A percentile compares a stretch with the other conserved stretches of the same genome.
phyloP scores from a whole-genome alignment of 2,113 vertebrate genomes.

The Antennarius striatus region DNA sequence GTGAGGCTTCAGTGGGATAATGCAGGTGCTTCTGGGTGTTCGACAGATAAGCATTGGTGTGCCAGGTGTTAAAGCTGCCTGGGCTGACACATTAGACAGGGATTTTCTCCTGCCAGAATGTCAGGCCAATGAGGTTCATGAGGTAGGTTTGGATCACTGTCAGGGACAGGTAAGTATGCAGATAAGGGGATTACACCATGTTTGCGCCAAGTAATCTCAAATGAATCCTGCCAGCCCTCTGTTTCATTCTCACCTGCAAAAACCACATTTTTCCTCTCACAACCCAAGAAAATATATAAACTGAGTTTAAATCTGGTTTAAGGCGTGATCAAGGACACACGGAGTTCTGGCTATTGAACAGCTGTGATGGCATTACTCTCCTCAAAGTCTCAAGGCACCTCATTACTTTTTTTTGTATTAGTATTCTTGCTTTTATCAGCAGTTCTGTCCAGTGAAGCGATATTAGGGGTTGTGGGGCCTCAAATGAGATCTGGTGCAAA shows the following conservation, averaged over 20 bases:
- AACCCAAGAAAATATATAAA: slow-evolving; percentile 40
- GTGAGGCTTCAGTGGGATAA: slow-evolving; percentile 57
- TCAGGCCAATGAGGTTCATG: slow-evolving; percentile 70
- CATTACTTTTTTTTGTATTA: slow-evolving; percentile 49
- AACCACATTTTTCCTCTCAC: slow-evolving; percentile 38
- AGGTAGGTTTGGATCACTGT: slow-evolving; percentile 72
- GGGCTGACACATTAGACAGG: slow-evolving; percentile 73
- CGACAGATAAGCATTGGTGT: slow-evolving; percentile 66
- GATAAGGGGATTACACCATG: slow-evolving; percentile 79
- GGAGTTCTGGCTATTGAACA: slow-evolving; percentile 57
- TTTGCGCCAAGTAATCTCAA: slow-evolving; percentile 75
- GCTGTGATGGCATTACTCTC: slow-evolving; percentile 50
- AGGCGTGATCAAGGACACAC: slow-evolving; percentile 31
- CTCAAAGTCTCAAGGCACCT: slow-evolving; percentile 45
- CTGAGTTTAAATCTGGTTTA: slow-evolving; percentile 55
- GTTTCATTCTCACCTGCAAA: slow-evolving; percentile 70
- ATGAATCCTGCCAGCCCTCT: slow-evolving; percentile 71
- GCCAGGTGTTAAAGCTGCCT: slow-evolving; percentile 68
- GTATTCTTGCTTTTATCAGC: slow-evolving; percentile 27
- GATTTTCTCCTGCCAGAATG: slow-evolving; percentile 75
- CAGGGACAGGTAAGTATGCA: slow-evolving; percentile 75
- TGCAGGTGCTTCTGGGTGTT: slow-evolving; percentile 63
- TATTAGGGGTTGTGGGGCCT: slow-evolving; percentile 23
- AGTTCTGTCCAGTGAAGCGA: slow-evolving; percentile 29
- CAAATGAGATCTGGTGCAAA: slow-evolving; percentile 32